Evolutionary conservation across 2,888 invertebrate species (phyloP), one percentile per base, ranked within the genome.

Genomic region (Oasisia sp.): DNA sequence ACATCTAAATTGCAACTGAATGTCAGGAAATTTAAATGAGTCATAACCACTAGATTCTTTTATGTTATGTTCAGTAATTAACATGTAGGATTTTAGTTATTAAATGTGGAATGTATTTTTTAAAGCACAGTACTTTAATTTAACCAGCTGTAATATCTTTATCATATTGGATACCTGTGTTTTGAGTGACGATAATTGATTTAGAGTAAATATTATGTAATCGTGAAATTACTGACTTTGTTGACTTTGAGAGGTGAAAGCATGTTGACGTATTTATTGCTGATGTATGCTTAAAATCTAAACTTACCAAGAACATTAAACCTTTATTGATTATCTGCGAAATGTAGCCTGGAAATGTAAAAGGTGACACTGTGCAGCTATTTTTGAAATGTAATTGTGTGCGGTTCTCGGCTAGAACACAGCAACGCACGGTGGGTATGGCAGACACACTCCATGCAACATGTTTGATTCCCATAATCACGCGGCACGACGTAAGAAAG

Each of bases 381-480:
- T n/a, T 27, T 7, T 74, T 74, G 74, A 74, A 19, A 74, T 7
- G 27, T 74, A 74, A 74, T 74, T 4, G 74, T 27, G 4, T 7
- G n/a, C 27, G 74, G 7, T n/a, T 74, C 27, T n/a, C 14, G 74
- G 7, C 50, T 7, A 0, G 74, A 74, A 74, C 27, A 5, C 27
- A 27, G 27, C 27, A 19, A 74, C 27, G 14, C 74, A 19, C 1
- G 27, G 74, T 19, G 74, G 19, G 7, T 74, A 74, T 27, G 19
- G 74, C 74, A 74, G 27, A 27, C 74, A 74, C 74, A 27, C 74
- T 74, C 27, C 1, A 11, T 9, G 74, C 74, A 74, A 74, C 74
- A 74, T 74, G 74, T 74, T 74, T 74, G 74, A 74, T 74, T 74
- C 74, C 74, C 74, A 7, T 74, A 74, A 74, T 74, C 74, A 74